Percentiles rank a stretch among this genome's conserved stretches.
These are phyloP conservation scores for Brachirus orientalis DNA, from an alignment of 2,113 vertebrate species.

Conservation along the genomic window DNA sequence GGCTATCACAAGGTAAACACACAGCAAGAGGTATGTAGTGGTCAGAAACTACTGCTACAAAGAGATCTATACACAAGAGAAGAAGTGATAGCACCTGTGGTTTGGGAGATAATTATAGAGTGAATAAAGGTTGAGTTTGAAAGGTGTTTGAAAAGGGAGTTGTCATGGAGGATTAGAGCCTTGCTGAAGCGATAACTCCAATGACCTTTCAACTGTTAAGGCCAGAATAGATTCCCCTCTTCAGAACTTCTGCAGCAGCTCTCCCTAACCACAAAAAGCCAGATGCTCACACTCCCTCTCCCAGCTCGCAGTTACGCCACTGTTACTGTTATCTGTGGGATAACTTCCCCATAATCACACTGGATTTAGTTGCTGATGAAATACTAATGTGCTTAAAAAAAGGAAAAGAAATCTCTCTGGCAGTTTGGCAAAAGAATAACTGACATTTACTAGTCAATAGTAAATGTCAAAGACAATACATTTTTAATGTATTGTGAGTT, in stretches of 20 bases:
- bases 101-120: conserved; percentile 63
- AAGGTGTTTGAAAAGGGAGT: conserved; percentile 60
- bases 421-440: not conserved
- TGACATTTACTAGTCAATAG: not conserved
- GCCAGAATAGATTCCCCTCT: conserved; percentile 36
- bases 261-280: conserved; percentile 29
- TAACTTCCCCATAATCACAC: not conserved
- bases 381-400: not conserved
- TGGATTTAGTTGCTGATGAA: not conserved
- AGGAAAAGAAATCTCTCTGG: not conserved
- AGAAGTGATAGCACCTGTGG: conserved; percentile 47
- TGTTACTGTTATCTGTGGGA: conserved; percentile 7
- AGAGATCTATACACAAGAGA: too few relatives aligned
- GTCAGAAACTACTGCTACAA: conserved; percentile 25
- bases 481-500: too few relatives aligned
- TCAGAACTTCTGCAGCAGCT: conserved; percentile 13
- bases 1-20: conserved; percentile 42
- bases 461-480: not conserved
- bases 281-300: conserved; percentile 30
- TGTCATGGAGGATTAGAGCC: conserved; percentile 62
- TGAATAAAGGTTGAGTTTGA: conserved; percentile 38
- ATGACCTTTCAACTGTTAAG: conserved; percentile 58
- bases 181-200: conserved; percentile 18
- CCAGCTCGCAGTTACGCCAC: conserved; percentile 16
- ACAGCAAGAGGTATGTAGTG: conserved; percentile 17